Base-by-base conservation (phyloP, 2,113 vertebrate genomes). In the Charina bottae region DNA sequence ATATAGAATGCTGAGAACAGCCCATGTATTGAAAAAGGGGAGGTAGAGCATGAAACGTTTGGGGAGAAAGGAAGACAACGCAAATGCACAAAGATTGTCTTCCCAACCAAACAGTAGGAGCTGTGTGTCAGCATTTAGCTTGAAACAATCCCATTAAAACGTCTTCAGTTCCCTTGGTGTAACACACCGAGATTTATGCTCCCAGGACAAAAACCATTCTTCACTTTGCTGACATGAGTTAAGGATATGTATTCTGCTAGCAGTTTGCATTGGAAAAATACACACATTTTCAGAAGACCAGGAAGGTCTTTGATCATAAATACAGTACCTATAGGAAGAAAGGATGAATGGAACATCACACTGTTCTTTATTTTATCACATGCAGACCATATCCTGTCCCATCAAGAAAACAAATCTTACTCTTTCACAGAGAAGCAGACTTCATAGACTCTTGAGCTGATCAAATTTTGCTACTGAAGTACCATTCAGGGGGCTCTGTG, bases 51-150 rank as follows among this genome's bases (percentile, higher is more conserved):
- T 86, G 37, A 72, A 91, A 62, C 72, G 68, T 7, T 4, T 11
- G 46, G 19, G 26, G 53, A 2, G 62, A 15, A 49, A n/a, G 46
- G 55, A 0, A 23, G 3, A 85, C 90, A 72, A 72, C 78, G 21
- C 87, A 93, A 95, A 86, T 68, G 58, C 49, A 11, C 68, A 94
- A 23, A 13, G 91, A 88, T 91, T 89, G 85, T 3, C 49, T 68
- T 94, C 62, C 55, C 49, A 93, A 92, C 42, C 85, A 90, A 95
- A 37, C n/a, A 95, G 90, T 54, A 90, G 86, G 93, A 62, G 92
- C 90, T 93, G 72, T 91, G 92, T 37, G 78, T 88, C 86, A 89
- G 89, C 60, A 83, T 46, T 28, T 53, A 89, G 92, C 92, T 83
- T 54, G 33, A 90, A 90, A 92, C 53, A 58, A 93, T 92, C 85